These are phyloP conservation scores for Hemibagrus wyckioides DNA, from an alignment of 2,113 vertebrate species.

Conservation along the genomic window DNA sequence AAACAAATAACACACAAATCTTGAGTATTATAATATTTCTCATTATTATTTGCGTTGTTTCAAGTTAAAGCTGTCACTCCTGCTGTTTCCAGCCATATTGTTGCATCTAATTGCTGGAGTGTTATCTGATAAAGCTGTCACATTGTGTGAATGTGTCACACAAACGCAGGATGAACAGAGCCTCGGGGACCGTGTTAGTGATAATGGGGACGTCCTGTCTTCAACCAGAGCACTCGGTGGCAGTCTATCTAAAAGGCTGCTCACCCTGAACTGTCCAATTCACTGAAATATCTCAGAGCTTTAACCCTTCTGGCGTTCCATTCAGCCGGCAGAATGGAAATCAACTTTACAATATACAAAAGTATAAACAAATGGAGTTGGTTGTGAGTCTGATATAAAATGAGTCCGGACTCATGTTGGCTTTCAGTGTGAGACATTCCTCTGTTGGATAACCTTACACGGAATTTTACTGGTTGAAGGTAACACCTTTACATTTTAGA, in stretches of 20 bases:
- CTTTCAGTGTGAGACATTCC: too few species aligned
- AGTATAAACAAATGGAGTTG: too few species aligned
- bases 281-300: background rate
- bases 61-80: slow-evolving; percentile 7
- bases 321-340: too few species aligned
- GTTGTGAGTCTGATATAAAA: too few species aligned
- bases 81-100: slow-evolving; percentile 34
- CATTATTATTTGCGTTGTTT: background rate
- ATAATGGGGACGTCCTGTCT: background rate
- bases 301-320: too few species aligned
- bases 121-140: slow-evolving; percentile 46
- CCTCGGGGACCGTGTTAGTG: slow-evolving; percentile 12
- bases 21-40: background rate
- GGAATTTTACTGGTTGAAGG: too few species aligned
- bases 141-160: slow-evolving; percentile 29
- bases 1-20: background rate
- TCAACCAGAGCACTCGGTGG: background rate
- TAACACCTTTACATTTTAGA: too few species aligned
- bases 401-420: too few species aligned
- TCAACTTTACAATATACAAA: too few species aligned
- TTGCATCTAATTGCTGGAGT: slow-evolving; percentile 50
- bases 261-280: background rate
- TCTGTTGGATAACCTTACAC: too few species aligned
- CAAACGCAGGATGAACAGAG: slow-evolving; percentile 25
- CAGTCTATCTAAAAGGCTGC: slow-evolving; percentile 18